Base-by-base conservation (phyloP, 1,140 invertebrate species). In the Anadara kagoshimensis region DNA sequence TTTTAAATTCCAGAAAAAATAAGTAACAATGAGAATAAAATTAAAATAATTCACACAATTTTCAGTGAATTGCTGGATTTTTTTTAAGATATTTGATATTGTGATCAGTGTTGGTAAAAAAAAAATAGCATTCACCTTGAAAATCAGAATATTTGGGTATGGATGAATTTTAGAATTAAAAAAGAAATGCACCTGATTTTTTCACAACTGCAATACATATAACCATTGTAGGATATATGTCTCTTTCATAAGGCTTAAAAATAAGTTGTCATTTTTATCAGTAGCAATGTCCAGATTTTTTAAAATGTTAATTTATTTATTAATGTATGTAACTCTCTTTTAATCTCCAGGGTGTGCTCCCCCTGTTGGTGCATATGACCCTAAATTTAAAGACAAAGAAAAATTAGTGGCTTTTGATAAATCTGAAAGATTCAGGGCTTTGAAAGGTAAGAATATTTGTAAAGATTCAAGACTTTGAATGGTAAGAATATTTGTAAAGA, bases 351-450 rank as follows among this genome's bases (percentile, higher is more conserved):
- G 56, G 43, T 76, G 74, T 67, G 74, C 74, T 12, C 74, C 74
- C 22, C 74, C 74, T 45, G 74, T 76, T 41, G 74, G 74, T 43
- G 56, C 68, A 3, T 76, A 76, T 71, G 69, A 76, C 45, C 74
- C 74, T 8, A 76, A 67, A 58, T 20, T 49, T 36, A 54, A 29
- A 4, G 49, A 65, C 18, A 71, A 70, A 63, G 29, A 70, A 20
- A 57, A 41, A 57, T 36, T 57, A 26, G 22, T 36, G 3, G 22
- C 57, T 22, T 61, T 71, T 51, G 58, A 67, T 56, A 67, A 70
- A 57, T 36, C 68, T 45, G 74, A 76, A 8, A 53, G 74, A 44
- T 76, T 76, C 59, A 76, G 67, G 36, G 44, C 45, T 44, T 64
- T 63, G 45, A 71, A 67, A 66, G 74, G 74, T 76, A 74, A 54